Base-by-base conservation (phyloP, 2,888 invertebrate genomes). In the Uloborus plumipes region DNA sequence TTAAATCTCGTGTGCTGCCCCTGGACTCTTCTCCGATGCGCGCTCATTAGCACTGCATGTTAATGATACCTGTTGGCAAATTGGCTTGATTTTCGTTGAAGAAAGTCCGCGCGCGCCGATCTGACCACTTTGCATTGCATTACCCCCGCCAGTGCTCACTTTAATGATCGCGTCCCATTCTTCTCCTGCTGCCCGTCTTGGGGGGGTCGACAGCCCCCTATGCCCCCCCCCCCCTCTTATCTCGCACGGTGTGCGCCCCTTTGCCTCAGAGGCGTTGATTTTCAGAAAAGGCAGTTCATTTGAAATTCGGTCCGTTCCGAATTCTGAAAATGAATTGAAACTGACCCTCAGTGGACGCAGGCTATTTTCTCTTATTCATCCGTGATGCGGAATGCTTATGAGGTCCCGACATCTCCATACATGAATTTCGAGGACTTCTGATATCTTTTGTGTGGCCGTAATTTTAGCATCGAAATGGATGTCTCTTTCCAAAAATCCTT, bases 61-160 rank as follows among this genome's bases (percentile, higher is more conserved):
- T 75, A 75, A 75, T 75, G 58, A 53, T 55, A 72, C 72, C 72
- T 72, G 78, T 78, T 78, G 77, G 58, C 15, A 26, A 64, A 77
- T 71, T 71, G 77, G 77, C 77, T 72, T 78, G 72, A 78, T 72
- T 72, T 61, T 58, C 58, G 26, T 26, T 64, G 59, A 78, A 78
- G 78, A 64, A 31, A 59, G 71, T 55, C 50, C 66, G 49, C 39
- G 16, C 16, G 18, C 47, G 58, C 53, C 31, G 16, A 16, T 62
- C 55, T 67, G 66, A 64, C 78, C 78, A 78, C 78, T 78, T 77
- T 70, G 62, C 62, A 16, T 13, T 14, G 9, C 18, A 18, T 39
- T 49, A 39, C 7, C 18, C 49, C 18, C 49, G 16, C 64, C 49
- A 64, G 49, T 64, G 64, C 39, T 39, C 39, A 9, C 39, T 39